Percentiles rank a stretch among this genome's conserved stretches.
Evolutionary conservation across 2,797 vertebrate species (phyloP).

Genomic region (Urocyon cinereoargenteus): DNA sequence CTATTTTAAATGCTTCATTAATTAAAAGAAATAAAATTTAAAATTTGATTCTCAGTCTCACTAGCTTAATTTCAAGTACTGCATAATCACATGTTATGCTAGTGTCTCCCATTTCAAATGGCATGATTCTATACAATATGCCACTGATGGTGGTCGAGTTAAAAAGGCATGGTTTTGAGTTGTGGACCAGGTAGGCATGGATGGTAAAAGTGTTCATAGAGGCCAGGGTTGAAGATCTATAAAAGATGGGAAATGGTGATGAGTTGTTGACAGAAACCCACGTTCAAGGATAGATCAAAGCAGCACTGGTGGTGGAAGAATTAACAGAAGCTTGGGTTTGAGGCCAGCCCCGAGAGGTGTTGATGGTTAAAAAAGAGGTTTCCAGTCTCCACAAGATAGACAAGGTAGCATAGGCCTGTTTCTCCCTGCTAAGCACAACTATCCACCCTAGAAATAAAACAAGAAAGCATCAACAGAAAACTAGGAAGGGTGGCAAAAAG

Average conservation of each 20-base stretch:
- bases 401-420: neutral
- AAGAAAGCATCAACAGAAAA: neutral
- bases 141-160: neutral
- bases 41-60: neutral
- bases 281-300: neutral
- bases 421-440: neutral
- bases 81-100: neutral
- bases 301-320: neutral
- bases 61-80: conserved; percentile 10
- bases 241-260: neutral
- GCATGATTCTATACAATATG: neutral
- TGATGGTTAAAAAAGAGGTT: neutral
- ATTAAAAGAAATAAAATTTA: conserved; percentile 3
- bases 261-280: neutral
- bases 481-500: neutral
- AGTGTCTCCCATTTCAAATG: neutral
- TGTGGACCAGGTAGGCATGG: neutral
- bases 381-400: neutral
- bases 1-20: neutral
- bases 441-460: neutral
- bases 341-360: neutral
- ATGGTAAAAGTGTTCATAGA: neutral
- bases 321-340: conserved; percentile 10
- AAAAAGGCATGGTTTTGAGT: neutral
- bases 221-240: neutral